phyloP scores from a whole-genome alignment of 2,113 vertebrate species.

The Triplophysa rosa region DNA sequence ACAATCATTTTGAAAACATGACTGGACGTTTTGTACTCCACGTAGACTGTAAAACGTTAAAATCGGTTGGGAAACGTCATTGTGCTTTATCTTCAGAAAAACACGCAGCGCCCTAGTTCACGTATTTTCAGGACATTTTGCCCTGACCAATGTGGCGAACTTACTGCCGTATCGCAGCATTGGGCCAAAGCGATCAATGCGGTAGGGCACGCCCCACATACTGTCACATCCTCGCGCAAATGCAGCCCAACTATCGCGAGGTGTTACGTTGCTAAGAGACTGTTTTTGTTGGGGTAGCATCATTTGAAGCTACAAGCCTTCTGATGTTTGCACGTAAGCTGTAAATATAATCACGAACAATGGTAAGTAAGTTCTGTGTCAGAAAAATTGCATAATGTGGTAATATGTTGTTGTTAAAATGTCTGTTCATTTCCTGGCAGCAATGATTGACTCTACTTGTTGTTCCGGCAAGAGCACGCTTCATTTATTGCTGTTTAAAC shows the following conservation, averaged over 20 bases:
- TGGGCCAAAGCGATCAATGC: neutral
- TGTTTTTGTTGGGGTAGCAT: neutral
- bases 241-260: neutral
- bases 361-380: neutral
- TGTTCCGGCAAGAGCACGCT: neutral
- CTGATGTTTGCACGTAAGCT: neutral
- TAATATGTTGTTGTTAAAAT: neutral
- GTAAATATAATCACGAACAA: neutral
- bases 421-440: neutral
- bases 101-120: too few relatives aligned
- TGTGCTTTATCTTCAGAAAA: too few relatives aligned
- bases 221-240: too few relatives aligned
- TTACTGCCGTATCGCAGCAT: too few relatives aligned
- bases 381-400: too few relatives aligned
- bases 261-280: conserved; percentile 12
- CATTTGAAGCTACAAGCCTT: neutral
- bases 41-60: too few relatives aligned
- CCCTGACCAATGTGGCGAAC: too few relatives aligned
- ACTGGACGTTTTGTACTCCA: too few relatives aligned
- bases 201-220: too few relatives aligned
- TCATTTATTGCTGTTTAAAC: neutral
- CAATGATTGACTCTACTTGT: neutral
- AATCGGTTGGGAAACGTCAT: too few relatives aligned
- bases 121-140: too few relatives aligned
- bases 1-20: too few relatives aligned